Conservation (phyloP, 2,797 vertebrate genomes). For the Chaenodraco wilsoni region DNA sequence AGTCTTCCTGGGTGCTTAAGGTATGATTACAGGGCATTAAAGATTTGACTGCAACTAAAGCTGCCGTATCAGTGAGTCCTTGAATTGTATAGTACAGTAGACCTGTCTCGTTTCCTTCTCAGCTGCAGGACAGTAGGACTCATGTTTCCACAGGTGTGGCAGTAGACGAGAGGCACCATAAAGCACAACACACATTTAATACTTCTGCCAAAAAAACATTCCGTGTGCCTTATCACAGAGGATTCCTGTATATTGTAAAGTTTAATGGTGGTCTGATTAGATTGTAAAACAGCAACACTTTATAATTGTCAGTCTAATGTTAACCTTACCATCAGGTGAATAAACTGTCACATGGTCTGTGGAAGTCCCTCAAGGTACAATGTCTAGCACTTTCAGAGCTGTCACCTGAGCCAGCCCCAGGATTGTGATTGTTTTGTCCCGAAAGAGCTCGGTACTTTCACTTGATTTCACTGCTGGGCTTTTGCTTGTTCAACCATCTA, state of each 20-base stretch:
- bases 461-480: constrained; percentile 15
- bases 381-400: neutral
- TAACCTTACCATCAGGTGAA: neutral
- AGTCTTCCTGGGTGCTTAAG: constrained; percentile 57
- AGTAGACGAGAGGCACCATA: constrained; percentile 7
- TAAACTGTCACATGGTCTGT: neutral
- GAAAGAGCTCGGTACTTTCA: neutral
- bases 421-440: neutral
- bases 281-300: neutral
- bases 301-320: neutral
- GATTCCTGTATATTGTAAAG: no score
- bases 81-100: constrained; percentile 39
- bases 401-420: neutral
- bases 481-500: constrained; percentile 26
- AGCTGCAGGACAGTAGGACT: constrained; percentile 49
- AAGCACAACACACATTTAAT: neutral
- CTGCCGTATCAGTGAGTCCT: constrained; percentile 54
- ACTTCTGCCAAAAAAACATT: neutral
- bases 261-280: neutral
- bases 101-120: constrained; percentile 41
- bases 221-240: neutral
- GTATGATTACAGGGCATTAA: constrained; percentile 70
- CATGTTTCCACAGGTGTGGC: constrained; percentile 63
- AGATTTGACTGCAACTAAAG: constrained; percentile 55
- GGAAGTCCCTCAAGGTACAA: neutral